Conservation (phyloP, 92 coral and sea anemone genomes). For the Siderastrea radians region DNA sequence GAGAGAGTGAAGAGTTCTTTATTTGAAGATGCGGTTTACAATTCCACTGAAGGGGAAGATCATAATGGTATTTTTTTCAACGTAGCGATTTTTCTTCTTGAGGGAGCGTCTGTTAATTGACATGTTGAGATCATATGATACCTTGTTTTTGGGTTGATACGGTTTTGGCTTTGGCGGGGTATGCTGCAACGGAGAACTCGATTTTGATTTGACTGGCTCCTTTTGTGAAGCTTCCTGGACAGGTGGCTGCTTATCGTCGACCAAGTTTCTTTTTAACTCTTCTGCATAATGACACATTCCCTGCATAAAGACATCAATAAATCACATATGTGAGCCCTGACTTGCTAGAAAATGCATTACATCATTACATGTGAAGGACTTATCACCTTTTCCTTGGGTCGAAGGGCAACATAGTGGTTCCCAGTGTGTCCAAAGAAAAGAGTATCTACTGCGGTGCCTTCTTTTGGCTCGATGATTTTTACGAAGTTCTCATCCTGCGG, state of each 20-base stretch:
- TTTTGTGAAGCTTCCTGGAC: conserved; percentile 34
- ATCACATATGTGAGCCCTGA: background rate
- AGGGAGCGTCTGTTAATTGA: background rate
- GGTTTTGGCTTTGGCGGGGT: conserved; percentile 43
- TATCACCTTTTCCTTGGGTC: conserved; percentile 23
- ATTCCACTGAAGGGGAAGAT: background rate
- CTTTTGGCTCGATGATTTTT: conserved; percentile 29
- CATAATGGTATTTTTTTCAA: background rate
- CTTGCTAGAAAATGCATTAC: conserved; percentile 1
- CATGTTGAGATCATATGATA: conserved; percentile 20
- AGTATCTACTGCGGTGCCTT: conserved; percentile 26
- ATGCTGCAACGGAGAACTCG: conserved; percentile 50
- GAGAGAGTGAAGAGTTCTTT: conserved; percentile 1
- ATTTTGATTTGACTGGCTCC: conserved; percentile 49
- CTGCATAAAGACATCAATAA: conserved; percentile 22
- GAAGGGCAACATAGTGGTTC: conserved; percentile 34
- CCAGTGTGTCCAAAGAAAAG: conserved; percentile 56
- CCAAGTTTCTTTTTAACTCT: conserved; percentile 52
- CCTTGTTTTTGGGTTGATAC: conserved; percentile 35
- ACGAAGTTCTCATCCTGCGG: conserved; percentile 46
- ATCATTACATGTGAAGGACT: conserved; percentile 10
- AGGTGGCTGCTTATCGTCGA: conserved; percentile 44
- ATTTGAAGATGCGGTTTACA: conserved; percentile 3
- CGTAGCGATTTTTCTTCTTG: background rate
- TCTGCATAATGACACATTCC: conserved; percentile 51